Conservation (phyloP, 2,888 invertebrate species). For the Ochropleura plecta region DNA sequence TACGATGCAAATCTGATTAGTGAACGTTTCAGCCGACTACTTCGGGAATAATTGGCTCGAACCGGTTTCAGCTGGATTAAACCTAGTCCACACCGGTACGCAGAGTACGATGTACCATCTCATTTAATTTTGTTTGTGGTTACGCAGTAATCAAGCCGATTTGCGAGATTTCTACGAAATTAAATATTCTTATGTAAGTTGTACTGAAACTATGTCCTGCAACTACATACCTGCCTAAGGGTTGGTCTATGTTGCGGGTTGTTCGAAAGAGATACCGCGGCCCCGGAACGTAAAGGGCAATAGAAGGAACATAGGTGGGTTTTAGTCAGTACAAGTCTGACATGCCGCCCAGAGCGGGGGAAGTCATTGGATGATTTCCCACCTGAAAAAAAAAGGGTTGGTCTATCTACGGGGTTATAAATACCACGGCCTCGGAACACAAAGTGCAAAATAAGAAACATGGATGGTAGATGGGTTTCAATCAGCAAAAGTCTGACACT, state of each 20-base stretch:
- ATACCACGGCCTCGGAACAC: no score
- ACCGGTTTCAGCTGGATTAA: slow-evolving; percentile 50
- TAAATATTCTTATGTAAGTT: background rate
- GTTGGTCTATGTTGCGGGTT: background rate
- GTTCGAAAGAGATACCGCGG: no score
- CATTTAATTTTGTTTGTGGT: slow-evolving; percentile 3
- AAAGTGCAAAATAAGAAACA: no score
- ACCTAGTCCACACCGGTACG: slow-evolving; percentile 13
- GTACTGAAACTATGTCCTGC: background rate
- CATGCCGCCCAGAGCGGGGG: no score
- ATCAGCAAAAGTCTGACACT: no score
- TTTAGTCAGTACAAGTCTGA: no score
- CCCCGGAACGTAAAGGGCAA: no score
- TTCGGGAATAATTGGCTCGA: slow-evolving; percentile 49
- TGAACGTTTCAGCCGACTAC: slow-evolving; percentile 37
- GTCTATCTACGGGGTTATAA: no score
- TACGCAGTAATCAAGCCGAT: background rate
- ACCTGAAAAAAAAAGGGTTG: no score
- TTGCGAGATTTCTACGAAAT: background rate
- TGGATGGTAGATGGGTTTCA: no score
- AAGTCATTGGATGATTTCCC: no score
- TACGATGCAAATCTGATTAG: slow-evolving; percentile 53
- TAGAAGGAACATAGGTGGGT: no score
- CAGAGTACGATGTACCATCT: background rate
- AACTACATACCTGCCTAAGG: background rate